Evolutionary conservation across 2,113 vertebrate genomes (phyloP).

Genomic region (Lophotis ruficrista): DNA sequence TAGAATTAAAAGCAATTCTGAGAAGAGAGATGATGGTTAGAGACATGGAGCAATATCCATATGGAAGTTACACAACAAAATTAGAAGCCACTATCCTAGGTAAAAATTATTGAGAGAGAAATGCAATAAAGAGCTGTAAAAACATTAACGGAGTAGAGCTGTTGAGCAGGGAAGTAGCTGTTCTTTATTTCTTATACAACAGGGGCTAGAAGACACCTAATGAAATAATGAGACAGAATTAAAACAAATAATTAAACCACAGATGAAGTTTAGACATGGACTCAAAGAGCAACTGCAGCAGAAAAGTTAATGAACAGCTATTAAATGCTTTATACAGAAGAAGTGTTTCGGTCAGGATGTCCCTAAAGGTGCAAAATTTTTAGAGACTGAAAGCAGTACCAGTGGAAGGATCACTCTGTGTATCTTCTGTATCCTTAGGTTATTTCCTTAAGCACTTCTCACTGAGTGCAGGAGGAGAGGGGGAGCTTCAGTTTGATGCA

Average conservation of each 20-base stretch:
- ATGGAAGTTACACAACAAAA: constrained; percentile 15
- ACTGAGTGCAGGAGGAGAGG: not conserved
- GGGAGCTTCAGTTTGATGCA: not conserved
- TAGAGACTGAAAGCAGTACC: not conserved
- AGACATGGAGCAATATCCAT: not conserved
- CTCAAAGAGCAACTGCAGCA: not conserved
- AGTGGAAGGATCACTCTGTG: not conserved
- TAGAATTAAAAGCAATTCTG: not conserved
- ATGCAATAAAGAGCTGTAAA: not conserved
- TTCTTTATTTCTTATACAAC: not conserved
- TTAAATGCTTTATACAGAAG: not conserved
- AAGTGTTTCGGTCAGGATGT: not conserved
- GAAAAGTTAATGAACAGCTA: not conserved
- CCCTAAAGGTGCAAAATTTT: not conserved
- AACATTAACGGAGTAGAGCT: not conserved
- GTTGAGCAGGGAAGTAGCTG: not conserved
- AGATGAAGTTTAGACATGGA: not conserved
- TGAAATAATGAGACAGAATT: not conserved
- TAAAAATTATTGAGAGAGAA: not conserved
- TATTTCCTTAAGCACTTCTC: not conserved
- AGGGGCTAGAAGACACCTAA: not conserved
- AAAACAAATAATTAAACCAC: not conserved
- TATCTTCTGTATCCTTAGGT: not conserved
- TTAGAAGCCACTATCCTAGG: not conserved
- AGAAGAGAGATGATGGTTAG: not conserved